A percentile compares a stretch with the other conserved stretches of the same genome.
phyloP scores from a whole-genome alignment of 2,113 vertebrate genomes.

The Caranx melampygus region DNA sequence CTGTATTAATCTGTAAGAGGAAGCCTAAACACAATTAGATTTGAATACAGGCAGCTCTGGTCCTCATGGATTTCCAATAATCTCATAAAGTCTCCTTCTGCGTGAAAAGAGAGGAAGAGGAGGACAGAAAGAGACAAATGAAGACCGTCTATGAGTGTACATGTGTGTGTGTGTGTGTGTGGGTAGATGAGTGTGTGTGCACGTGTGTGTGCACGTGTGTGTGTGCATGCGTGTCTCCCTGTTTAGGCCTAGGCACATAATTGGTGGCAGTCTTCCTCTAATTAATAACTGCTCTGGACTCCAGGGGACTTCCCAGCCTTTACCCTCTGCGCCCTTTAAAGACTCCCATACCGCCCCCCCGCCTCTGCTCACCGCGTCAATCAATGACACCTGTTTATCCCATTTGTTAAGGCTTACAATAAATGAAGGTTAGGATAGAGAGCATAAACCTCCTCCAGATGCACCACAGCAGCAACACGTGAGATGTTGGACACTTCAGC shows the following conservation, averaged over 20 bases:
- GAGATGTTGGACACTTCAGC: slow-evolving; percentile 11
- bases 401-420: slow-evolving; percentile 60
- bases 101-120: background rate
- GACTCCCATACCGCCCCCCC: slow-evolving; percentile 10
- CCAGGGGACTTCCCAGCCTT: slow-evolving; percentile 46
- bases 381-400: slow-evolving; percentile 75
- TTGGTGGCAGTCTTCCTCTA: slow-evolving; percentile 37
- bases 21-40: slow-evolving; percentile 49
- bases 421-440: slow-evolving; percentile 64
- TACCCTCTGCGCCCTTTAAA: slow-evolving; percentile 18
- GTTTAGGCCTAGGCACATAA: slow-evolving; percentile 39
- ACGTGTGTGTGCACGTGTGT: background rate
- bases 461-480: slow-evolving; percentile 33
- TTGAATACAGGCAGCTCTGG: slow-evolving; percentile 28
- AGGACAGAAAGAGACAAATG: background rate
- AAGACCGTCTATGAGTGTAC: background rate
- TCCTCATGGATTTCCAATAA: slow-evolving; percentile 60
- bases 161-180: background rate
- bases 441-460: slow-evolving; percentile 44
- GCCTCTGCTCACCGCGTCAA: slow-evolving; percentile 23
- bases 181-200: background rate
- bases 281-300: slow-evolving; percentile 62
- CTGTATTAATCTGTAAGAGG: slow-evolving; percentile 35
- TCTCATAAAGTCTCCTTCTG: slow-evolving; percentile 20
- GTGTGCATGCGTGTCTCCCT: background rate